Evolutionary conservation across 2,797 vertebrate genomes (phyloP), one percentile per base, ranked within the genome.

Genomic region (Denticeps clupeoides): DNA sequence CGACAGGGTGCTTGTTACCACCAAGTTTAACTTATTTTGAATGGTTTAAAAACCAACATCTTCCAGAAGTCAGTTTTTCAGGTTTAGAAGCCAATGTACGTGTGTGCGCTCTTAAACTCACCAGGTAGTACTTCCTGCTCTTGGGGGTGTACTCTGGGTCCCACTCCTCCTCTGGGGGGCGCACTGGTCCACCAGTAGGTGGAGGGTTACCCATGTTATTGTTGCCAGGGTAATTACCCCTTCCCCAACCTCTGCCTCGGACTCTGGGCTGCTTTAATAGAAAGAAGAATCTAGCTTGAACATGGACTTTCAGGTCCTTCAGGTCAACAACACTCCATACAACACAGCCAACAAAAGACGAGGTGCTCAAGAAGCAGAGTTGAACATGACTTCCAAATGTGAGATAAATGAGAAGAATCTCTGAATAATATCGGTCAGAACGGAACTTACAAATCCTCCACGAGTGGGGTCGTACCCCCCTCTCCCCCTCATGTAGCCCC

Each of bases 81-180:
- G n/a, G n/a, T n/a, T n/a, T n/a, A n/a, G n/a, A n/a, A n/a, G n/a
- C n/a, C n/a, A n/a, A n/a, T n/a, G n/a, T n/a, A n/a, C n/a, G n/a
- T n/a, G n/a, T n/a, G n/a, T n/a, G n/a, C n/a, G n/a, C n/a, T n/a
- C 6, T 31, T 10, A 7, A 15, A 80, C 90, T 23, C 83, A 99
- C 95, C 91, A 97, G 70, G 72, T 94, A 99, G 71, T 99, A 99
- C 64, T 97, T 99, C 75, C 93, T 91, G 88, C 94, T 97, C 77
- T 99, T 98, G 10, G 95, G 93, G 0, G 93, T 98, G 63, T 97
- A 97, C 53, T 99, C 94, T 0, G 94, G 95, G 65, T 97, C 93
- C 94, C 93, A 97, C 49, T 99, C 94, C 64, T 98, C 95, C 49
- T 99, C 95, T 0, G 86, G 81, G 56, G 65, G 89, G 27, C 91